These are phyloP conservation scores for Gopherus flavomarginatus DNA, from an alignment of 2,113 vertebrate species.

Conservation along the genomic window DNA sequence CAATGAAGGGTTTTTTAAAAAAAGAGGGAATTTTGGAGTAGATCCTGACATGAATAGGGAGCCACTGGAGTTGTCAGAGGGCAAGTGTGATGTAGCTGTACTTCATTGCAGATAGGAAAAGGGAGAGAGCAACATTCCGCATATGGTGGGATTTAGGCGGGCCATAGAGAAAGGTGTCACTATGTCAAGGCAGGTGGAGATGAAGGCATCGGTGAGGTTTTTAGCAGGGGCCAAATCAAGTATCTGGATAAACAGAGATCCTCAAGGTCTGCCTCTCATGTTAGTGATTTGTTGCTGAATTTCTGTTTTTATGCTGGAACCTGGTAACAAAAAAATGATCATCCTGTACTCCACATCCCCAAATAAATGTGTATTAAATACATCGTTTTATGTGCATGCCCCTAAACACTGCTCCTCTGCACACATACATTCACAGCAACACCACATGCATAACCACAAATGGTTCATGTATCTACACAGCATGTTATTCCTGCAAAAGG, in stretches of 20 bases:
- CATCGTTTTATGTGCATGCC: not conserved
- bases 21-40: conserved; percentile 7
- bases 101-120: not conserved
- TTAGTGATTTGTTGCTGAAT: not conserved
- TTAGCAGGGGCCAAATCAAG: not conserved
- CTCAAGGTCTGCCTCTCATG: not conserved
- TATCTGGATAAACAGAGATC: not conserved
- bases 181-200: not conserved
- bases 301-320: not conserved
- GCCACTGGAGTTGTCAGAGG: not conserved
- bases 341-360: not conserved
- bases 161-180: not conserved
- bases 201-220: not conserved
- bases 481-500: not conserved
- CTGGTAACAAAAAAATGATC: not conserved
- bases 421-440: not conserved
- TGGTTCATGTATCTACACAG: not conserved
- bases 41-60: rapidly evolving
- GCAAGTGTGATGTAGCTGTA: not conserved
- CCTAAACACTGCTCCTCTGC: not conserved
- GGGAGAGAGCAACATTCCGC: not conserved
- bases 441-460: not conserved
- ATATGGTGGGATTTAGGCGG: not conserved
- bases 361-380: not conserved
- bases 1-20: conserved; percentile 11